Percentiles rank a stretch among this genome's conserved stretches.
These are phyloP conservation scores for Harpegnathos saltator DNA, from an alignment of 1,140 invertebrate genomes.

Conservation along the genomic window DNA sequence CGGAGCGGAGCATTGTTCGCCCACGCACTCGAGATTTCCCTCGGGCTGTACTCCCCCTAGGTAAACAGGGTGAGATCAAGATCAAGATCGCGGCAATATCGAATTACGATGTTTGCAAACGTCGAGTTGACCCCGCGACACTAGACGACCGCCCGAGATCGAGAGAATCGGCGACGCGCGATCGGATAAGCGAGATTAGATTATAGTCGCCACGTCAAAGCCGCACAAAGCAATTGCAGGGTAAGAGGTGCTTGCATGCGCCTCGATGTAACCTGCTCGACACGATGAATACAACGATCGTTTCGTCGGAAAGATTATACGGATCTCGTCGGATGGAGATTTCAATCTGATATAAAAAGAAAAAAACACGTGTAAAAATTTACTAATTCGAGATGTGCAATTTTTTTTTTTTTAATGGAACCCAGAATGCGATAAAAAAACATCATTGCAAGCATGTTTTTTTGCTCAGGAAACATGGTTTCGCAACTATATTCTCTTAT, in stretches of 20 bases:
- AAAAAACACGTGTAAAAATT: too few species aligned
- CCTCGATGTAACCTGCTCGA: constrained; percentile 44
- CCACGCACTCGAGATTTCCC: constrained; percentile 9
- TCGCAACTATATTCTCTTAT: too few species aligned
- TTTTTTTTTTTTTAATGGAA: too few species aligned
- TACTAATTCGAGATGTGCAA: too few species aligned
- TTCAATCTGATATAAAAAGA: too few species aligned
- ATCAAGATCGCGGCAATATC: constrained; percentile 72
- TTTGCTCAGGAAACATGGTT: too few species aligned
- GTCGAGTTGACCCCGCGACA: constrained; percentile 61
- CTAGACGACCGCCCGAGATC: constrained; percentile 60
- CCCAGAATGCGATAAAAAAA: too few species aligned
- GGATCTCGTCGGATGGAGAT: too few species aligned
- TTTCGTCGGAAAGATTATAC: too few species aligned
- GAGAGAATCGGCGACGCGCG: constrained; percentile 50
- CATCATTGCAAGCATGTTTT: too few species aligned
- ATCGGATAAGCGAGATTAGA: constrained; percentile 71
- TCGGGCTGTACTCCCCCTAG: constrained; percentile 5
- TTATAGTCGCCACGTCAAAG: constrained; percentile 61
- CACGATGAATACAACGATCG: background rate
- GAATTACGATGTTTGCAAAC: constrained; percentile 80
- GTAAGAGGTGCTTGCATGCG: constrained; percentile 33
- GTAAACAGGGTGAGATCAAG: constrained; percentile 47
- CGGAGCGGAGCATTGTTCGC: background rate
- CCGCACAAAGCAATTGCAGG: constrained; percentile 58